These are phyloP conservation scores for Abrostola triplasia DNA, from an alignment of 2,888 invertebrate genomes.

Conservation along the genomic window DNA sequence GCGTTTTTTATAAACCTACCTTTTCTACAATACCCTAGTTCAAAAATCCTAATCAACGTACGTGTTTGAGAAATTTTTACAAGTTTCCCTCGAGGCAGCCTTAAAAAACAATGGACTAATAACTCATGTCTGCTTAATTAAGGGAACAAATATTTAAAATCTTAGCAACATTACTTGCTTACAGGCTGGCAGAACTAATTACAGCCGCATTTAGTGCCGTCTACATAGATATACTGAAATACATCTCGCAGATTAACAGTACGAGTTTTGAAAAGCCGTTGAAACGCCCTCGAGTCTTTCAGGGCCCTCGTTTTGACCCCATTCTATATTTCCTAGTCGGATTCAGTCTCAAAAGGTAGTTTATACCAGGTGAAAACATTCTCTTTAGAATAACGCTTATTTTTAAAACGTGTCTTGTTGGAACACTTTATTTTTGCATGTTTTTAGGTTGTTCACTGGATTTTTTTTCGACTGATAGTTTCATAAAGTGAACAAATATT, in stretches of 20 bases:
- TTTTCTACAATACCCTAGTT: too few species aligned
- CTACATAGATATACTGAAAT: conserved; percentile 33
- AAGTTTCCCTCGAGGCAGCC: not conserved
- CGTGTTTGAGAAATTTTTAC: not conserved
- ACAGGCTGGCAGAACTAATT: conserved; percentile 28
- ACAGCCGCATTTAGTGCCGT: conserved; percentile 25
- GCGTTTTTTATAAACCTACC: too few species aligned
- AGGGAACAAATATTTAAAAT: not conserved
- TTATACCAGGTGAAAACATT: conserved; percentile 43
- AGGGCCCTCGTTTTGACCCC: conserved; percentile 53
- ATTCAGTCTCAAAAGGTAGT: conserved; percentile 40
- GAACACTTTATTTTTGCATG: not conserved
- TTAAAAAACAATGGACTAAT: conserved; percentile 1
- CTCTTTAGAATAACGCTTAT: conserved; percentile 50
- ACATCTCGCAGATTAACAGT: conserved; percentile 48
- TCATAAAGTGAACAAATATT: too few species aligned
- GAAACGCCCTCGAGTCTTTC: conserved; percentile 42
- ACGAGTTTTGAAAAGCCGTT: conserved; percentile 48
- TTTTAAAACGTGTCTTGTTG: conserved; percentile 27
- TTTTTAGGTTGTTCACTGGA: too few species aligned
- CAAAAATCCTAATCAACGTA: too few species aligned
- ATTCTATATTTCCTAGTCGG: conserved; percentile 51
- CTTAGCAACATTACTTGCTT: not conserved
- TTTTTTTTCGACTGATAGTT: too few species aligned
- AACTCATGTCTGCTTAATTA: conserved; percentile 23